phyloP scores from a whole-genome alignment of 2,888 invertebrate genomes.

The Cylloceria caligata region DNA sequence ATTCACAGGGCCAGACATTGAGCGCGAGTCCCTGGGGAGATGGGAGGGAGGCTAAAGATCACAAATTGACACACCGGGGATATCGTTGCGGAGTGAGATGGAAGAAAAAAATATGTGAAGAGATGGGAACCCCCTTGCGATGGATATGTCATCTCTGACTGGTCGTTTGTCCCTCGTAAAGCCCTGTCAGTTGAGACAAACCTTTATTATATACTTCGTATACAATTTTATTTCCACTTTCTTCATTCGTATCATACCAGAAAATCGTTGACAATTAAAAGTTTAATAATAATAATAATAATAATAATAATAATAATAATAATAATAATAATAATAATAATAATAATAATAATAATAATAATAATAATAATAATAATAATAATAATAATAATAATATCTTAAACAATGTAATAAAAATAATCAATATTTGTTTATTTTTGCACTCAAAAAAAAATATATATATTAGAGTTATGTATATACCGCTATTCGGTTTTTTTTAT shows the following conservation, averaged over 20 bases:
- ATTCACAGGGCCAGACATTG: conserved; percentile 66
- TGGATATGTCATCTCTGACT: conserved; percentile 68
- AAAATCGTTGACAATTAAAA: too few relatives aligned
- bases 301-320: too few relatives aligned
- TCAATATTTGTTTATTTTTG: too few relatives aligned
- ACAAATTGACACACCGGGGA: conserved; percentile 67
- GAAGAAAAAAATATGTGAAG: conserved; percentile 18
- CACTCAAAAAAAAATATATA: too few relatives aligned
- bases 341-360: too few relatives aligned
- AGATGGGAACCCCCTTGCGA: conserved; percentile 60
- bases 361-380: too few relatives aligned
- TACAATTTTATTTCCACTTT: conserved; percentile 2
- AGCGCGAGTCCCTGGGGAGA: conserved; percentile 60
- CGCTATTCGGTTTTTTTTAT: too few relatives aligned
- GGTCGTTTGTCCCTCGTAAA: conserved; percentile 67
- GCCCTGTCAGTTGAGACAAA: conserved; percentile 36
- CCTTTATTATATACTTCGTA: not conserved
- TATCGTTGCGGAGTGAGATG: conserved; percentile 43
- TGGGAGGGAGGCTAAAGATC: conserved; percentile 62
- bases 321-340: too few relatives aligned
- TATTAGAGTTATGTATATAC: too few relatives aligned
- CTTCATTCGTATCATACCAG: conserved; percentile 4
- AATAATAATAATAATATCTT: too few relatives aligned
- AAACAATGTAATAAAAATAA: too few relatives aligned
- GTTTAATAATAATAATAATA: too few relatives aligned